These are phyloP conservation scores for Phylloscopus collybita DNA, from an alignment of 2,797 vertebrate genomes.

Conservation along the genomic window DNA sequence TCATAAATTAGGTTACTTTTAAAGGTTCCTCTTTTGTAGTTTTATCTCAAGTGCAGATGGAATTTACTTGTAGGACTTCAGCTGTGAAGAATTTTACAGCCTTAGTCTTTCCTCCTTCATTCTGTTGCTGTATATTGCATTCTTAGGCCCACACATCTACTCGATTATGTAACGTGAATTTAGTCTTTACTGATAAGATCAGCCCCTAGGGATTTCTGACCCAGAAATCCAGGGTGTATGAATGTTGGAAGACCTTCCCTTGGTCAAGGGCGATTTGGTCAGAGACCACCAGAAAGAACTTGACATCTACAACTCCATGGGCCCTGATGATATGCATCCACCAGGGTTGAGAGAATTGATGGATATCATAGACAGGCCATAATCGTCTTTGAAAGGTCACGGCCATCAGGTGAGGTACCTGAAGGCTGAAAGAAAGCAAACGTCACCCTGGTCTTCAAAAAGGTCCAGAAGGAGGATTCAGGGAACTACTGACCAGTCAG, in stretches of 20 bases:
- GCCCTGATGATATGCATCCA: background rate
- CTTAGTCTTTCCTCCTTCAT: background rate
- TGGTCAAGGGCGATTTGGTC: background rate
- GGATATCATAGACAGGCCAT: background rate
- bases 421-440: background rate
- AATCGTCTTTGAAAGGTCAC: background rate
- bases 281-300: background rate
- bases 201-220: background rate
- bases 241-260: background rate
- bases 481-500: background rate
- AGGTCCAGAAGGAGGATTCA: background rate
- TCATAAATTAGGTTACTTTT: background rate
- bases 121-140: background rate
- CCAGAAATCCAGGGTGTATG: background rate
- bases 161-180: background rate
- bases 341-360: background rate
- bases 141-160: background rate
- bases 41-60: background rate
- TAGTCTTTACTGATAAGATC: background rate
- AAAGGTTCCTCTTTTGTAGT: background rate
- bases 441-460: background rate
- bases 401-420: background rate
- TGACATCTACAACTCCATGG: background rate
- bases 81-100: background rate
- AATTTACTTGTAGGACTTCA: background rate